Base-by-base conservation (phyloP, 53 echinoderm and acorn worm species). In the Crossaster papposus region DNA sequence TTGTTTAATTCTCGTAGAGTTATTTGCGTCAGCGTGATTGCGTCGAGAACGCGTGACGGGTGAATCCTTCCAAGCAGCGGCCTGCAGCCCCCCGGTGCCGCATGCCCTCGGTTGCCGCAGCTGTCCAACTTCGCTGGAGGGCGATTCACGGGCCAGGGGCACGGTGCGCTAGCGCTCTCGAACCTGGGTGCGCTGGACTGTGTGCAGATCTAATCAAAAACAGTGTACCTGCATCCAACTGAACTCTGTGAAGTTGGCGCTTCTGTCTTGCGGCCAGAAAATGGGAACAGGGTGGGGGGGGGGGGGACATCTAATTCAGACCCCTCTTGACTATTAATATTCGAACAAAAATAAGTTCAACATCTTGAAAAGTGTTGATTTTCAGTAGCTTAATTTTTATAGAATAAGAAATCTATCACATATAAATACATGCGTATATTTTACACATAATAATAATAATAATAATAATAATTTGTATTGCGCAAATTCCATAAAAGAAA, bases 11-110 rank as follows among this genome's bases (percentile, higher is more conserved):
- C 44, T 44, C 5, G 44, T 15, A 13, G 55, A 22, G 70, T 52
- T 84, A 34, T 72, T 71, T 72, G 51, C 84, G 84, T 84, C 84
- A 84, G 72, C 20, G 72, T 51, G 84, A 84, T 72, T 24, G 53
- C 65, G 24, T 17, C 9, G 37, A 37, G 13, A 24, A 14, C 34
- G n/a, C 72, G 54, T 84, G 84, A 71, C 71, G 68, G 70, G 13
- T 13, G 36, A 68, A 63, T 37, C 64, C 55, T 23, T 22, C 28
- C 37, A 9, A 28, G 24, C 24, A 17, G 1, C 12, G 30, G 44
- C 44, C 22, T 58, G 12, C 12, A 15, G 0, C 12, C 14, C 17
- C 65, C 28, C 82, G 12, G 68, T 36, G 12, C 65, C 5, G 44
- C 24, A n/a, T 33, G 33, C 34, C 34, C 35, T 32, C 17, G 35